Percentiles rank a stretch among this genome's conserved stretches.
These are phyloP conservation scores for Barypeithes pellucidus DNA, from an alignment of 2,888 invertebrate genomes.

Conservation along the genomic window DNA sequence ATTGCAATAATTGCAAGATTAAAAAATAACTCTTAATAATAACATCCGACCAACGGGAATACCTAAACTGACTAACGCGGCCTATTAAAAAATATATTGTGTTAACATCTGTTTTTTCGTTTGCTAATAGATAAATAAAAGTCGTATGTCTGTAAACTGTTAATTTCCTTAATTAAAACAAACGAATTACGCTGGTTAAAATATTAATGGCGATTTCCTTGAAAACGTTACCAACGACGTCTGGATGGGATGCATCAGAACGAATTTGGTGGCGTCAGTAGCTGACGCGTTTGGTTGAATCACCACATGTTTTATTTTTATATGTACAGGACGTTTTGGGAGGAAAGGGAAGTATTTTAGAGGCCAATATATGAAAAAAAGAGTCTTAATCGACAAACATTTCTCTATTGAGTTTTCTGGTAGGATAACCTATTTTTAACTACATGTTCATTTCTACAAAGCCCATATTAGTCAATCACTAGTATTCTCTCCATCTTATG, in stretches of 20 bases:
- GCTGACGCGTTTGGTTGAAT: background rate
- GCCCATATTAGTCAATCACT: too few species aligned
- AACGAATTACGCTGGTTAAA: slow-evolving; percentile 19
- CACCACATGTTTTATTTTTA: background rate
- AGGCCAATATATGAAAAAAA: too few species aligned
- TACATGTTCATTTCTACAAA: too few species aligned
- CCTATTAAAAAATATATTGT: slow-evolving; percentile 13
- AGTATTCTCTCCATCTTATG: too few species aligned
- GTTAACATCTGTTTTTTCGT: slow-evolving; percentile 18
- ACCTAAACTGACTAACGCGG: slow-evolving; percentile 7
- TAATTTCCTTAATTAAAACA: slow-evolving; percentile 26
- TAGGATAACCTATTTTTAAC: too few species aligned
- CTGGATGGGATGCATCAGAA: slow-evolving; percentile 3
- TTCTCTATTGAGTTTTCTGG: too few species aligned
- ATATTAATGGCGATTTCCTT: slow-evolving; percentile 20
- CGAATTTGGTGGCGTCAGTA: slow-evolving; percentile 4
- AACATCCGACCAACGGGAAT: background rate
- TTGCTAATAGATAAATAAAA: slow-evolving; percentile 8
- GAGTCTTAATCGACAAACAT: too few species aligned
- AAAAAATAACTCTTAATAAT: slow-evolving; percentile 1
- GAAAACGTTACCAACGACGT: slow-evolving; percentile 12
- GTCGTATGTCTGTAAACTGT: slow-evolving; percentile 20
- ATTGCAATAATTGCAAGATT: too few species aligned
- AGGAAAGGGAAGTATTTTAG: too few species aligned
- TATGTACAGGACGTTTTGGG: too few species aligned